Conservation (phyloP, 2,888 invertebrate genomes). For the Eretmocerus hayati region DNA sequence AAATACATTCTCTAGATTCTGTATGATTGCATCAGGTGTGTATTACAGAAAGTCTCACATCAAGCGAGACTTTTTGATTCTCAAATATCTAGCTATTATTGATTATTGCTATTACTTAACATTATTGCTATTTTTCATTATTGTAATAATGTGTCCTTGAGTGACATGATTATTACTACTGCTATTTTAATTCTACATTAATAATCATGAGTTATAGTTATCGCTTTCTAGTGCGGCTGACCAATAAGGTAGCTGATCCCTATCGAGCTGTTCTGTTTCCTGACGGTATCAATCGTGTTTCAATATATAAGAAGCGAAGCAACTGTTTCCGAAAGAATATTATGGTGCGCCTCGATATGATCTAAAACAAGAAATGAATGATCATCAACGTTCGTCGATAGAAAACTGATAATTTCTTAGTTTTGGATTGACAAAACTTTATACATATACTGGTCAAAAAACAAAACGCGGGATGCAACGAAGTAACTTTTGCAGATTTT, state of each 20-base stretch:
- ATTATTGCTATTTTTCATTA: constrained; percentile 25
- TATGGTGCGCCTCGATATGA: constrained; percentile 16
- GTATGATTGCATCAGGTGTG: too few species aligned
- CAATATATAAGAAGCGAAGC: constrained; percentile 16
- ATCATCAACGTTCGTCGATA: too few species aligned
- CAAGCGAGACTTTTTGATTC: constrained; percentile 19
- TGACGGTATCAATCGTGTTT: constrained; percentile 22
- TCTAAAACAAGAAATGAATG: too few species aligned
- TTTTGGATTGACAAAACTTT: too few species aligned
- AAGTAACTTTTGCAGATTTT: too few species aligned
- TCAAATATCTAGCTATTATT: constrained; percentile 26
- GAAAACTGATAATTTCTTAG: too few species aligned
- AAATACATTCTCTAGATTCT: too few species aligned
- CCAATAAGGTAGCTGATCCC: constrained; percentile 13
- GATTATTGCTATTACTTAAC: constrained; percentile 33
- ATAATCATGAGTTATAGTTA: constrained; percentile 32
- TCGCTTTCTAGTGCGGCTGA: constrained; percentile 22
- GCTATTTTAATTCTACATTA: constrained; percentile 28
- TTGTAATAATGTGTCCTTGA: constrained; percentile 28
- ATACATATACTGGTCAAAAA: too few species aligned
- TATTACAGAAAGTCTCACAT: too few species aligned
- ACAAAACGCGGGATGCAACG: too few species aligned
- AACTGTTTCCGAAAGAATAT: constrained; percentile 22
- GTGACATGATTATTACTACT: constrained; percentile 28
- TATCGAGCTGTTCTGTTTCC: too few species aligned